These are phyloP conservation scores for Epinotia brunnichana DNA, from an alignment of 2,888 invertebrate genomes.

Conservation along the genomic window DNA sequence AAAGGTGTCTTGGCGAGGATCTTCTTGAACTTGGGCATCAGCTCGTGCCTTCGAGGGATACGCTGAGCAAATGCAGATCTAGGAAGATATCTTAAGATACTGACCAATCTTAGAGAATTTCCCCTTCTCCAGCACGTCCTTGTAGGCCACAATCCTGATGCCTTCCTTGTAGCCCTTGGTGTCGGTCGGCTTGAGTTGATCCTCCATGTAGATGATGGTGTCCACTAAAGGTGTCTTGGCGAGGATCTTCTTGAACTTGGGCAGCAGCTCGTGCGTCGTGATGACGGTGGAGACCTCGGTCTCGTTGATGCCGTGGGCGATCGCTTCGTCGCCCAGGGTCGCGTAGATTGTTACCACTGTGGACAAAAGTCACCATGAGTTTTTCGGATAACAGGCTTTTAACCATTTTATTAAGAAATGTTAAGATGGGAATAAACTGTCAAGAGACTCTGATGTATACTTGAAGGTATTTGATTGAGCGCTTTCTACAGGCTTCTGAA, in stretches of 20 bases:
- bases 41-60: too few relatives aligned
- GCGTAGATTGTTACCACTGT: conserved; percentile 98
- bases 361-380: conserved; percentile 43
- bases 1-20: too few relatives aligned
- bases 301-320: conserved; percentile 98
- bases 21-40: too few relatives aligned
- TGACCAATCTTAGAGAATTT: conserved; percentile 69
- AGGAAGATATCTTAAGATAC: conserved; percentile 42
- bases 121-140: conserved; percentile 81
- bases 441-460: too few relatives aligned
- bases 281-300: conserved; percentile 97
- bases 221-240: conserved; percentile 88
- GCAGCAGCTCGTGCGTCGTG: conserved; percentile 95
- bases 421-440: too few relatives aligned
- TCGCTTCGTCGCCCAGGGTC: conserved; percentile 97
- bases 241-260: conserved; percentile 93
- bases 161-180: conserved; percentile 88
- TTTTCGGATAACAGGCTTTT: not conserved
- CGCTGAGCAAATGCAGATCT: too few relatives aligned
- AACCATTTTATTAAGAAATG: too few relatives aligned
- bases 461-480: too few relatives aligned
- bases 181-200: conserved; percentile 90
- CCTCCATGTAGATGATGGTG: conserved; percentile 94
- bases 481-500: too few relatives aligned
- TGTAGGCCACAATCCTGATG: conserved; percentile 89